A percentile compares a stretch with the other conserved stretches of the same genome.
These are phyloP conservation scores for Agapostemon virescens DNA, from an alignment of 2,888 invertebrate species.

Conservation along the genomic window DNA sequence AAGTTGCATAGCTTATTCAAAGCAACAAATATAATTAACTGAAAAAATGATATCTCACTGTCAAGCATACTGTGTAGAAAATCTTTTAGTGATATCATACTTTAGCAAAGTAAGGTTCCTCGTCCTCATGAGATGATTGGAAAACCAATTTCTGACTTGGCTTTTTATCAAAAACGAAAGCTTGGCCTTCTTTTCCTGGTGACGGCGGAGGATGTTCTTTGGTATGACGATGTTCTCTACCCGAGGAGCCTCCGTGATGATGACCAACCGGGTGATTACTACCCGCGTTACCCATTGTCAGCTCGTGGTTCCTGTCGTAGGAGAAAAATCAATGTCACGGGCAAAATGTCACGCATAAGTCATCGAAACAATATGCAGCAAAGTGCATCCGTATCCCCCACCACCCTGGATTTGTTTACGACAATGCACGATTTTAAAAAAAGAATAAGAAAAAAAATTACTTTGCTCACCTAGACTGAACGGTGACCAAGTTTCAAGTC, in stretches of 20 bases:
- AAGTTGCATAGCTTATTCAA: not conserved
- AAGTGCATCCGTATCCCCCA: not conserved
- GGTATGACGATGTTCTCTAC: constrained; percentile 86
- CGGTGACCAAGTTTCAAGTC: not conserved
- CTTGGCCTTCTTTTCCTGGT: constrained; percentile 86
- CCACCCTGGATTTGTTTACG: constrained; percentile 31
- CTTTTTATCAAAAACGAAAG: constrained; percentile 93
- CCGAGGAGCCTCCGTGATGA: constrained; percentile 72
- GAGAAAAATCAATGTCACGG: not conserved
- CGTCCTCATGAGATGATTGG: constrained; percentile 88
- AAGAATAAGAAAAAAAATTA: not conserved
- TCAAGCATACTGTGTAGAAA: too few relatives aligned
- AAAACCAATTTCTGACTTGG: constrained; percentile 85
- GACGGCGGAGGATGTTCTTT: constrained; percentile 82
- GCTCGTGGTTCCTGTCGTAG: not conserved
- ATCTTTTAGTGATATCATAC: constrained; percentile 58
- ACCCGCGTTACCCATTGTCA: constrained; percentile 89
- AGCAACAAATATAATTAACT: not conserved
- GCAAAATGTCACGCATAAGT: not conserved
- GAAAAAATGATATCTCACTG: not conserved
- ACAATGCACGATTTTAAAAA: constrained; percentile 1
- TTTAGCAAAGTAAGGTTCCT: constrained; percentile 89
- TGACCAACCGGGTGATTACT: constrained; percentile 83
- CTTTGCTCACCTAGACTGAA: constrained; percentile 13
- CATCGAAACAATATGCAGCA: not conserved